Base-by-base conservation (phyloP, 2,888 invertebrate species). In the Pheosia gnoma region DNA sequence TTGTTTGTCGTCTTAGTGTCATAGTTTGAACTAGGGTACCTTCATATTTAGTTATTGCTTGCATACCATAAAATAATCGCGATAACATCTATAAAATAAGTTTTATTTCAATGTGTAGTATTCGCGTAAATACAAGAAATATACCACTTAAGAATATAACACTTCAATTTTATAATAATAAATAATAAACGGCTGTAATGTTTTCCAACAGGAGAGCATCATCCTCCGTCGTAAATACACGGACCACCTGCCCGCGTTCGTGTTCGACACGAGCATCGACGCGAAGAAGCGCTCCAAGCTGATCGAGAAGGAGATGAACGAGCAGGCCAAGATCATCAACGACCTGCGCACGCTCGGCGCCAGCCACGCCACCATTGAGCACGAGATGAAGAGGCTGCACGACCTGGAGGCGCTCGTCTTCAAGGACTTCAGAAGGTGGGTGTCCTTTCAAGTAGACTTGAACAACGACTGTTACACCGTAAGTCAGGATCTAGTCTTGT, bases 261-360 rank as follows among this genome's bases (percentile, higher is more conserved):
- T 97, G 59, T 96, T 97, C 80, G 97, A 98, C 91, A 95, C 96
- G 11, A 95, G 95, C 7, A 93, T 97, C 55, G 97, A 97, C 83
- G 96, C 97, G 11, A 96, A 96, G 82, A 96, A 97, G 81, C 95
- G 98, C 13, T 98, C 98, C n/a, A 97, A 98, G 81, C 95, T 98
- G 67, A 97, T 99, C 78, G 99, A 99, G 89, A 97, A 97, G 83
- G 98, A 98, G 91, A 98, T 99, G 98, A 98, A 98, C 82, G 99
- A 99, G 86, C 98, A 99, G 86, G 97, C 98, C 10, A 98, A 98
- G 92, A 97, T 98, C 61, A 98, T 99, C 67, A 98, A 98, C 84
- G 99, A 99, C 88, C 92, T 99, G 71, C 95, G 97, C 75, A 96
- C 97, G 5, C 91, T 98, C 54, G 98, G 98, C 0, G 98, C 98